A percentile compares a stretch with the other conserved stretches of the same genome.
These are phyloP conservation scores for Anisognathus igniventris DNA, from an alignment of 2,797 vertebrate species.

Conservation along the genomic window DNA sequence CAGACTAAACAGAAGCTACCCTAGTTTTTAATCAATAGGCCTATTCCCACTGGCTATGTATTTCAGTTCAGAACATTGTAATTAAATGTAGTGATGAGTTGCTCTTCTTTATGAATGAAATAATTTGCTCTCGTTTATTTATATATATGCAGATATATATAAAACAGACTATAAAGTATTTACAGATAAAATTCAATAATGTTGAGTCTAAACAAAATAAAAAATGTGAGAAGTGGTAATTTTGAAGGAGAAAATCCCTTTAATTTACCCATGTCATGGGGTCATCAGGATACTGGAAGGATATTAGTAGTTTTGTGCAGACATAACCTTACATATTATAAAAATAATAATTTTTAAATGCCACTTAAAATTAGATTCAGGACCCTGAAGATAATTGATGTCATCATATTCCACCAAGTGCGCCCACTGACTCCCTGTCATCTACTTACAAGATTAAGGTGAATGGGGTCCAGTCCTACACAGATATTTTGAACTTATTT, in stretches of 20 bases:
- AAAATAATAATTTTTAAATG: background rate
- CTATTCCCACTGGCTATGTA: constrained; percentile 43
- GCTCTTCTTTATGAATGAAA: constrained; percentile 50
- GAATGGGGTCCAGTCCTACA: background rate
- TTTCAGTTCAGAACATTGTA: constrained; percentile 55
- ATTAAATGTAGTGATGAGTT: constrained; percentile 56
- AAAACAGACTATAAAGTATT: background rate
- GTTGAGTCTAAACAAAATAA: background rate
- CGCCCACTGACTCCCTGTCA: background rate
- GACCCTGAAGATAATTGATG: background rate
- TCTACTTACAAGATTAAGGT: background rate
- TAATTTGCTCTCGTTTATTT: background rate
- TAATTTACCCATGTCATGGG: background rate
- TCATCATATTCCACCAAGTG: background rate
- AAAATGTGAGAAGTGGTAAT: background rate
- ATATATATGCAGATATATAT: background rate
- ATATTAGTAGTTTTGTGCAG: background rate
- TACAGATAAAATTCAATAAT: background rate
- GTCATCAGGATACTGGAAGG: background rate
- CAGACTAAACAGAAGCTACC: constrained; percentile 51
- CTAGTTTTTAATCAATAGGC: constrained; percentile 68
- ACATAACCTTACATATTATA: background rate
- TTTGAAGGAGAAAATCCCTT: background rate
- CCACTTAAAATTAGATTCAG: background rate
- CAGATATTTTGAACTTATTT: background rate